Conservation (phyloP, 2,888 invertebrate species). For the Odontocolon sp. region DNA sequence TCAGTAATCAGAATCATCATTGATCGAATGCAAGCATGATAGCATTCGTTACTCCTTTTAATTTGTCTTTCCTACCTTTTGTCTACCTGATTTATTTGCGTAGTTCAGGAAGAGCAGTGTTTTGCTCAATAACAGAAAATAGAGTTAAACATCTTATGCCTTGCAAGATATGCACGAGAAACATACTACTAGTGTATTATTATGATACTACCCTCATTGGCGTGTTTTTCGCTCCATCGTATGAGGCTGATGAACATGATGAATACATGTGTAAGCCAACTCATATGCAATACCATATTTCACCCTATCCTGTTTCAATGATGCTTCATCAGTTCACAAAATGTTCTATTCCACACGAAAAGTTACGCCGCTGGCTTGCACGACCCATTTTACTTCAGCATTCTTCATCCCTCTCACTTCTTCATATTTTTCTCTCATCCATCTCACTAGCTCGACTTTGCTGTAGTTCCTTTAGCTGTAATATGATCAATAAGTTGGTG, state of each 20-base stretch:
- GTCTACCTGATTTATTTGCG: no score
- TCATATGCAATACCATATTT: not conserved
- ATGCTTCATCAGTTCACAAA: not conserved
- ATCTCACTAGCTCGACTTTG: not conserved
- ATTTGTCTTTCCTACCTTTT: no score
- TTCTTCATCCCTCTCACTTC: constrained; percentile 5
- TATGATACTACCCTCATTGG: no score
- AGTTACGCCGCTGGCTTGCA: not conserved
- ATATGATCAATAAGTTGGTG: not conserved
- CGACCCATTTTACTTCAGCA: not conserved
- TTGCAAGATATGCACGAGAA: no score
- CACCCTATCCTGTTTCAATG: not conserved
- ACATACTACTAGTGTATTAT: no score
- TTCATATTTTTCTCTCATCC: not conserved
- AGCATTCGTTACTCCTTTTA: no score
- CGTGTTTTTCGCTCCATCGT: no score
- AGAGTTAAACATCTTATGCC: no score
- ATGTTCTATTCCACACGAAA: not conserved
- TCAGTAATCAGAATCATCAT: no score
- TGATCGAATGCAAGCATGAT: not conserved
- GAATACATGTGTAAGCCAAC: no score
- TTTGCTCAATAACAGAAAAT: no score
- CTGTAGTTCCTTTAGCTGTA: not conserved
- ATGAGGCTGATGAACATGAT: not conserved
- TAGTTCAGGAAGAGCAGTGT: no score